Base-by-base conservation (phyloP, 1,140 invertebrate species). In the Gryon sp. region DNA sequence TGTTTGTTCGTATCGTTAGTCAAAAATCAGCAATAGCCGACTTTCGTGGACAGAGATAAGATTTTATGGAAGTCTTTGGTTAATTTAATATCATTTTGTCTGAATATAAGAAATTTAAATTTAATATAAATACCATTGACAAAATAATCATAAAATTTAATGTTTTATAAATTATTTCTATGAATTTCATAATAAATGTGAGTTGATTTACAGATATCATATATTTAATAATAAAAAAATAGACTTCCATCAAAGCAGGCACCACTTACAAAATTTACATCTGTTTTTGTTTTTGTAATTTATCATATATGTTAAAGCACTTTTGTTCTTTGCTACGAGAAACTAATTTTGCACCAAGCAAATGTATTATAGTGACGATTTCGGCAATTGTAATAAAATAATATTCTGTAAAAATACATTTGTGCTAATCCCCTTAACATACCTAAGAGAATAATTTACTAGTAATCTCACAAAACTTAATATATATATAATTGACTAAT, bases 221-320 rank as follows among this genome's bases (percentile, higher is more conserved):
- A 36, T 46, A 30, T 9, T n/a, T n/a, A n/a, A 28, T 18, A 52
- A 22, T 36, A 8, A 57, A 59, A 18, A 32, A n/a, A 43, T 18
- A 43, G 53, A 57, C 53, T 57, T 50, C 32, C 45, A 63, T 63
- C 36, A 26, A 63, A 63, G 45, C 59, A 63, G 59, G 59, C 59
- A 50, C 59, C 36, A 43, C 24, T 57, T 57, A 43, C 38, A 60
- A 48, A 2, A 34, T 50, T 38, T 50, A 63, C n/a, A 40, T n/a
- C n/a, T n/a, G n/a, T n/a, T n/a, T n/a, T n/a, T n/a, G n/a, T n/a
- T 9, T 48, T 48, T 50, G 30, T 30, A 63, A n/a, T n/a, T n/a
- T 50, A 28, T 41, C 34, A 41, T 57, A 26, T 28, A 15, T 60
- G 9, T 48, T 63, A 50, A 50, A 40, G 53, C 53, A 43, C 53